Percentiles rank a stretch among this genome's conserved stretches.
Conservation (phyloP, 2,888 invertebrate species). For the Pseudoips prasinana region DNA sequence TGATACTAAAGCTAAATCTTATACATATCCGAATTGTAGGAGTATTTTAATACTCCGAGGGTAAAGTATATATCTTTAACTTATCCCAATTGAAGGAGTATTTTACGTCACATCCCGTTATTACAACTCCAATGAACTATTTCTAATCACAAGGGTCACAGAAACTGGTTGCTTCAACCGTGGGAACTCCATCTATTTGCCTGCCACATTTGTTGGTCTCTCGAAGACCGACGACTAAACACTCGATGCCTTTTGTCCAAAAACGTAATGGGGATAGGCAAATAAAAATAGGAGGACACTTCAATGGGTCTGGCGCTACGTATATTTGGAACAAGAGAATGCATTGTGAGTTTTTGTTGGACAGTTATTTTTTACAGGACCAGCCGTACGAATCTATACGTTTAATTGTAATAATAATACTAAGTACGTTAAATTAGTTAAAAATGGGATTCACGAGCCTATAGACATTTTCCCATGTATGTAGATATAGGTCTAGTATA, state of each 20-base stretch:
- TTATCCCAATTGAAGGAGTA: too few relatives aligned
- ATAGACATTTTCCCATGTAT: too few relatives aligned
- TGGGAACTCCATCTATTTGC: constrained; percentile 72
- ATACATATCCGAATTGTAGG: too few relatives aligned
- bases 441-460: too few relatives aligned
- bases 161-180: constrained; percentile 40
- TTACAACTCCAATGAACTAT: constrained; percentile 33
- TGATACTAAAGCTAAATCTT: too few relatives aligned
- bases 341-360: constrained; percentile 20
- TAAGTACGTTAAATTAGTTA: too few relatives aligned
- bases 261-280: constrained; percentile 78
- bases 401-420: not conserved
- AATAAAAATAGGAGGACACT: constrained; percentile 61
- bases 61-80: too few relatives aligned
- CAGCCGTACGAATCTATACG: not conserved
- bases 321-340: constrained; percentile 38
- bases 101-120: constrained; percentile 20
- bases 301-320: constrained; percentile 61
- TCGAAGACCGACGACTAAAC: constrained; percentile 59
- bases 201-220: constrained; percentile 63
- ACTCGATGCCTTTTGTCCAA: constrained; percentile 77
- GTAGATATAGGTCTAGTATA: too few relatives aligned
- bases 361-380: constrained; percentile 6
- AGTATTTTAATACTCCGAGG: too few relatives aligned
- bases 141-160: constrained; percentile 32